These are phyloP conservation scores for Malurus elegans DNA, from an alignment of 2,113 vertebrate genomes.

Conservation along the genomic window DNA sequence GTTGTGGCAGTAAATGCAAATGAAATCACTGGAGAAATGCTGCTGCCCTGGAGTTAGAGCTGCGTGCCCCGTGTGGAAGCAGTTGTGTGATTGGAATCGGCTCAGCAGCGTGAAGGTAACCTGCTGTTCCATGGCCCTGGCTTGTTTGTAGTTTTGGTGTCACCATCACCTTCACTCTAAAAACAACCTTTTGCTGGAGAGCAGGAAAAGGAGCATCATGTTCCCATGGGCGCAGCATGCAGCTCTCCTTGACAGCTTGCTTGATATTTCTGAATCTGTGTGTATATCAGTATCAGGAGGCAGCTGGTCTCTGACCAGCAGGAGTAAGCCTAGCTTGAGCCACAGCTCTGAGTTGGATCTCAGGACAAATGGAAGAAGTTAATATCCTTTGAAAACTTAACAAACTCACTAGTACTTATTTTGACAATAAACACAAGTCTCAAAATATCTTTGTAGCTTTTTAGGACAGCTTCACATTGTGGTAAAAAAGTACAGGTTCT, in stretches of 20 bases:
- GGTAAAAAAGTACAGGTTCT: background rate
- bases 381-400: background rate
- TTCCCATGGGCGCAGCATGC: background rate
- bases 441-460: background rate
- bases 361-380: background rate
- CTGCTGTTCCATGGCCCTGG: background rate
- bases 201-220: rapidly evolving
- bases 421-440: background rate
- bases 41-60: background rate
- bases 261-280: background rate
- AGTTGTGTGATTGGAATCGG: background rate
- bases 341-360: background rate
- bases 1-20: background rate
- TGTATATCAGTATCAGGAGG: background rate
- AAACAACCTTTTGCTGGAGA: background rate
- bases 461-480: background rate
- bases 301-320: background rate
- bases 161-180: background rate
- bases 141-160: background rate
- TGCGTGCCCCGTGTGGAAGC: background rate
- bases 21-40: background rate
- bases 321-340: background rate
- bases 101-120: background rate
- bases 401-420: background rate
- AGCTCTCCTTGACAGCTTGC: background rate